Base-by-base conservation (phyloP, 2,797 vertebrate species). In the Hybognathus amarus region DNA sequence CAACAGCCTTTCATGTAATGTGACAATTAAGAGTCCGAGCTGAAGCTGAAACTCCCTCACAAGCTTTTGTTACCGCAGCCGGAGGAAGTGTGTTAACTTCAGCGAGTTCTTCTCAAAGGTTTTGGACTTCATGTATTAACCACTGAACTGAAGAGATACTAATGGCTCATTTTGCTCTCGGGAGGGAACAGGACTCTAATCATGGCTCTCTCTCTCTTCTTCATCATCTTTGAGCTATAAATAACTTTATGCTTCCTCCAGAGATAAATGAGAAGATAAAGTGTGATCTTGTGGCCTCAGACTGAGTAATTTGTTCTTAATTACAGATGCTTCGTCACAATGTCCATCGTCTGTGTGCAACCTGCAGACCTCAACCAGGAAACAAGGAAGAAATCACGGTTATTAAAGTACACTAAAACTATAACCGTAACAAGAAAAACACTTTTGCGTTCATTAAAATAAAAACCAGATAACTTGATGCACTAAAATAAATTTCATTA, bases 11-110 rank as follows among this genome's bases (percentile, higher is more conserved):
- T 85, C 71, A 79, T 77, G 40, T 81, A 79, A 85, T 77, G 83
- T 47, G 77, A 87, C 87, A 86, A 87, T 89, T 87, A 87, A 86
- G 75, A 64, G 79, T 86, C 79, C 79, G 67, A 77, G 63, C 45
- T 69, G 82, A 76, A 80, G 74, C 83, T 74, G 83, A 80, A 82
- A 82, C 83, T 64, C 73, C 78, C 75, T 87, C 82, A 73, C 82
- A 80, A 79, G 78, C 82, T 82, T 88, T 84, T 79, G 74, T 87
- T 83, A 6, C 12, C 61, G 59, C 82, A 84, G 76, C 77, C 47
- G 52, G 30, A 83, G 83, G 70, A 77, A 77, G 36, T 24, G 56
- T 54, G 82, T 85, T 88, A 85, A 85, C 70, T 79, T 87, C 73
- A 85, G 83, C 52, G 59, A 56, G 50, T 71, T 59, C 78, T 61